phyloP scores from a whole-genome alignment of 2,888 invertebrate genomes.

The Hoplodrina blanda region DNA sequence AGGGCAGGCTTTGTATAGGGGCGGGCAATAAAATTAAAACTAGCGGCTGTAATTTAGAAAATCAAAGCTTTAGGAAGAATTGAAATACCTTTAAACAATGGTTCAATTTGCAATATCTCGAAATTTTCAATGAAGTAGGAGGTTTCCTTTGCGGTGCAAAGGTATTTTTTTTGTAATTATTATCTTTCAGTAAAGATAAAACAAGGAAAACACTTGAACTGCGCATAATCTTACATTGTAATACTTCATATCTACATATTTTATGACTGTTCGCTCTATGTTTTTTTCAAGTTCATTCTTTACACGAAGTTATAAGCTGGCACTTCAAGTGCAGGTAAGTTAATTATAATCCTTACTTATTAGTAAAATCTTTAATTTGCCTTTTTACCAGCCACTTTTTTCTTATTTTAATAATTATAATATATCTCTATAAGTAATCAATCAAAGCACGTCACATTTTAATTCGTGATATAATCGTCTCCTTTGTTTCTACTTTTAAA shows the following conservation, averaged over 20 bases:
- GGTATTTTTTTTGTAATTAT: not conserved
- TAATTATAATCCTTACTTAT: not conserved
- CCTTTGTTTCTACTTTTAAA: too few relatives aligned
- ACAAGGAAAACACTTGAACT: slow-evolving; percentile 6
- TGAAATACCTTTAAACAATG: not conserved
- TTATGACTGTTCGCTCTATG: not conserved
- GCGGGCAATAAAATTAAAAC: slow-evolving; percentile 28
- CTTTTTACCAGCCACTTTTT: not conserved
- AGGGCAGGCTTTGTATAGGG: slow-evolving; percentile 24
- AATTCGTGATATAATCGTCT: too few relatives aligned
- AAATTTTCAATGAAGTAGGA: not conserved
- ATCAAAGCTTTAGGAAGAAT: not conserved
- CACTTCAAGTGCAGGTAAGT: not conserved
- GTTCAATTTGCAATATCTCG: not conserved
- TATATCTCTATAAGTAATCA: too few relatives aligned
- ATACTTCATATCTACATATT: not conserved
- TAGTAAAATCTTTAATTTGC: not conserved
- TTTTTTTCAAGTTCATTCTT: slow-evolving; percentile 2
- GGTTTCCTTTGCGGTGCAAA: not conserved
- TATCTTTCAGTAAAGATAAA: slow-evolving; percentile 6
- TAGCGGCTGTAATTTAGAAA: slow-evolving; percentile 1
- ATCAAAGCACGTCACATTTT: too few relatives aligned
- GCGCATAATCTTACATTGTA: slow-evolving; percentile 10
- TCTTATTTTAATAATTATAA: not conserved
- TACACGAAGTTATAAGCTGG: not conserved